Percentiles rank a stretch among this genome's conserved stretches.
These are phyloP conservation scores for Oreocharis arfaki DNA, from an alignment of 2,113 vertebrate genomes.

Conservation along the genomic window DNA sequence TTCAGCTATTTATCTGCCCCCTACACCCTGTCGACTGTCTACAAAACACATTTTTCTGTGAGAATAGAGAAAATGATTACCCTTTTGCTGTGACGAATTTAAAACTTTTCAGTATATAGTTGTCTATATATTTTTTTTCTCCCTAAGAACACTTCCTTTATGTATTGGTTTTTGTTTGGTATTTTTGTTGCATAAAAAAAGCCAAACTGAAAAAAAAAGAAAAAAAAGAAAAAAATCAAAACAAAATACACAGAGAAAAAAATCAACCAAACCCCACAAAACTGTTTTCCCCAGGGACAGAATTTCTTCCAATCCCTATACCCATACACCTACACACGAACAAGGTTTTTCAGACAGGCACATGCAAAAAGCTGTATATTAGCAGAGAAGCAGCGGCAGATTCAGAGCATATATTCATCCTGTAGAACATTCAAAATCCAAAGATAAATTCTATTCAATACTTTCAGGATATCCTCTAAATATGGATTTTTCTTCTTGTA, in stretches of 20 bases:
- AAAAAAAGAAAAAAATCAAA: not conserved
- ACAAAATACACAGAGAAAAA: not conserved
- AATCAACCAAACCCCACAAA: fast-evolving
- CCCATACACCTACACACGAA: not conserved
- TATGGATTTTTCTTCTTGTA: not conserved
- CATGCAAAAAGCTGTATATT: not conserved
- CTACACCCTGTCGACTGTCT: not conserved
- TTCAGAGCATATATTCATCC: not conserved
- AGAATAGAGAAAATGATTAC: not conserved
- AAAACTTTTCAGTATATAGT: not conserved
- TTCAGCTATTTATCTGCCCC: not conserved
- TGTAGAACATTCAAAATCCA: not conserved
- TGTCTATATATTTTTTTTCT: not conserved
- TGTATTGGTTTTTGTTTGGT: not conserved
- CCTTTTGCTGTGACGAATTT: not conserved
- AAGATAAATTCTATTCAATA: not conserved
- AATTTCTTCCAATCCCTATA: not conserved
- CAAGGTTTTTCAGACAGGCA: not conserved
- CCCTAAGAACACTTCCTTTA: not conserved
- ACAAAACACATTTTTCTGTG: not conserved
- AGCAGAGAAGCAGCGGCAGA: not conserved
- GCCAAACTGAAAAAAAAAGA: not conserved
- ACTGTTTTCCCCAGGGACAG: not conserved
- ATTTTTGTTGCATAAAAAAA: not conserved
- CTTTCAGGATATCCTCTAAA: not conserved